Evolutionary conservation across 1,140 invertebrate genomes (phyloP), one percentile per base, ranked within the genome.

Genomic region (Procambarus virginalis): DNA sequence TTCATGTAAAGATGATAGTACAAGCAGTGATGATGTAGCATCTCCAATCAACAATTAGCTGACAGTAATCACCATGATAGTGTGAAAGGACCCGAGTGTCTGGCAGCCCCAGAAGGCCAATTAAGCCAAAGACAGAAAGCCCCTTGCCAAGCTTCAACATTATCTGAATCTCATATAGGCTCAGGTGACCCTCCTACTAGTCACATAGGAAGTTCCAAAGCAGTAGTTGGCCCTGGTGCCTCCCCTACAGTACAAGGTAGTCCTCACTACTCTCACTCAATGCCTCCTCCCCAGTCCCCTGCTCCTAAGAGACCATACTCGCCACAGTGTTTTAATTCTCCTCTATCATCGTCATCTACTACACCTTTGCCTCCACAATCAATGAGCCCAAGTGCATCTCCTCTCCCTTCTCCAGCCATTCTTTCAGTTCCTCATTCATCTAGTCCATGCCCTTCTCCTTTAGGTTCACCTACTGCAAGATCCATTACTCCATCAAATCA

Each of bases 221-320:
- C 75, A 70, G 81, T 84, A 51, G 80, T 60, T 84, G 80, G 80
- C 55, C 75, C 81, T 34, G 46, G 82, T 77, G 88, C 76, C 22
- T 89, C 88, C 55, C 88, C 88, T 45, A 83, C 55, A 75, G 81
- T 89, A 89, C 88, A 89, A 83, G 88, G 81, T 77, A 84, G 81
- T 77, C 75, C 82, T 78, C 82, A 89, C 34, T 51, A 78, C 49
- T 77, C 88, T 51, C 48, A 79, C 64, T 93, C 73, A 92, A 93
- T 92, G 92, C 93, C 78, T 58, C 93, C 93, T 64, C 93, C 92
- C 34, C 93, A 92, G 68, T 92, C 92, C 46, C 91, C 92, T 70
- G 93, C 92, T 84, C 92, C 93, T 84, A 93, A 93, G 90, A 92
- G 93, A 92, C 92, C 93, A 9, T 90, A 92, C 46, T 91, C 93